These are phyloP conservation scores for Rhodinocichla rosea DNA, from an alignment of 2,113 vertebrate species.

Conservation along the genomic window DNA sequence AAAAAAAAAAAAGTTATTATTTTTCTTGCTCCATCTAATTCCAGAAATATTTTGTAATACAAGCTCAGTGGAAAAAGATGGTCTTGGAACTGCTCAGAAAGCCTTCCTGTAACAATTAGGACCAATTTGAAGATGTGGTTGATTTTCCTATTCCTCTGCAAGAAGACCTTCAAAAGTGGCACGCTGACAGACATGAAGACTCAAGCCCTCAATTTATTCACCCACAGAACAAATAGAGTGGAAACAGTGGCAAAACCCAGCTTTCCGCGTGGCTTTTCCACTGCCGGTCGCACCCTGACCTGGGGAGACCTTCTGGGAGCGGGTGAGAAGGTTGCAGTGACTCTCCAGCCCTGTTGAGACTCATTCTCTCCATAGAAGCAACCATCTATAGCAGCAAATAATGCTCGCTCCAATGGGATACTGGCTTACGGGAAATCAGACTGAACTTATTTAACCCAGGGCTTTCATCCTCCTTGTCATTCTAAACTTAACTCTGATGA, in stretches of 20 bases:
- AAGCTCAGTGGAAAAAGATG: conserved; percentile 36
- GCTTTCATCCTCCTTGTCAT: not conserved
- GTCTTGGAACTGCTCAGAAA: conserved; percentile 4
- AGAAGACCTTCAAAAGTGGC: conserved; percentile 45
- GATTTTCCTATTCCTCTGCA: not conserved
- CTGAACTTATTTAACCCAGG: not conserved
- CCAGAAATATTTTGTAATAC: conserved; percentile 31
- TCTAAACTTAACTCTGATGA: not conserved
- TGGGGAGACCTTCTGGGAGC: not conserved
- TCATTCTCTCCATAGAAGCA: not conserved
- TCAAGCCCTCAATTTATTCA: conserved; percentile 31
- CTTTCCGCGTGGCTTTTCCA: not conserved
- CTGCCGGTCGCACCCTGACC: not conserved
- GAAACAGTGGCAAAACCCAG: conserved; percentile 23
- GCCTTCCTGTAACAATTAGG: conserved; percentile 47
- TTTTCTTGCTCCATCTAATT: conserved; percentile 15
- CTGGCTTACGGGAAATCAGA: not conserved
- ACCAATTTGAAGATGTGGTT: conserved; percentile 35
- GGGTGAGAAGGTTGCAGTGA: not conserved
- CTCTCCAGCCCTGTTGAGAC: not conserved
- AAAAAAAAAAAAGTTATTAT: not conserved
- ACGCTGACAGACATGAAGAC: not conserved
- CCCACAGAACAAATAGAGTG: conserved; percentile 28
- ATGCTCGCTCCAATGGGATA: not conserved
- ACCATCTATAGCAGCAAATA: not conserved